Conservation (phyloP, 2,113 vertebrate genomes). For the Dascyllus trimaculatus region DNA sequence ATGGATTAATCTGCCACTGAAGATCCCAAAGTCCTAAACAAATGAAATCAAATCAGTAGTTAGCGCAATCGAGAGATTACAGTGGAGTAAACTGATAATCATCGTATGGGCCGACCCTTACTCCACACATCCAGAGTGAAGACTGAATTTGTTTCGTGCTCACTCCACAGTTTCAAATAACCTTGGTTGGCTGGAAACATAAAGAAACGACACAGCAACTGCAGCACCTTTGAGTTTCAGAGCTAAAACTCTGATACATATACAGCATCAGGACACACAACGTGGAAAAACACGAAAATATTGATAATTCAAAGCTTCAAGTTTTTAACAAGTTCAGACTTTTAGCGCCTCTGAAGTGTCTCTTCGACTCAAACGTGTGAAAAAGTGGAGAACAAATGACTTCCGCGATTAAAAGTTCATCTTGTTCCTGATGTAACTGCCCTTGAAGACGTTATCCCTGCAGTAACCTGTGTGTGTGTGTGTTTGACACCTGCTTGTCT, state of each 20-base stretch:
- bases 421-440: slow-evolving; percentile 20
- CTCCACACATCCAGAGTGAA: no score
- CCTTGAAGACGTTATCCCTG: slow-evolving; percentile 43
- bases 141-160: background rate
- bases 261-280: background rate
- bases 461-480: slow-evolving; percentile 9
- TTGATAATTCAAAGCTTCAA: slow-evolving; percentile 1
- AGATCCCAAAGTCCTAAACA: no score
- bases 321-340: background rate
- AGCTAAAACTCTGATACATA: background rate
- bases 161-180: background rate
- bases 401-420: background rate
- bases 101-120: no score
- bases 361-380: background rate
- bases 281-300: background rate
- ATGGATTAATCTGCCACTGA: no score
- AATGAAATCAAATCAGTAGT: no score
- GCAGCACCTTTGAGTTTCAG: background rate
- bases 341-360: background rate
- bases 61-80: no score
- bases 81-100: no score
- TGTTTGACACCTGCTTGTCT: slow-evolving; percentile 20
- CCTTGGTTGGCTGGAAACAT: no score
- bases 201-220: background rate
- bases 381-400: background rate